Percentiles rank a stretch among this genome's conserved stretches.
These are phyloP conservation scores for Euthynnus affinis DNA, from an alignment of 2,797 vertebrate species.

Conservation along the genomic window DNA sequence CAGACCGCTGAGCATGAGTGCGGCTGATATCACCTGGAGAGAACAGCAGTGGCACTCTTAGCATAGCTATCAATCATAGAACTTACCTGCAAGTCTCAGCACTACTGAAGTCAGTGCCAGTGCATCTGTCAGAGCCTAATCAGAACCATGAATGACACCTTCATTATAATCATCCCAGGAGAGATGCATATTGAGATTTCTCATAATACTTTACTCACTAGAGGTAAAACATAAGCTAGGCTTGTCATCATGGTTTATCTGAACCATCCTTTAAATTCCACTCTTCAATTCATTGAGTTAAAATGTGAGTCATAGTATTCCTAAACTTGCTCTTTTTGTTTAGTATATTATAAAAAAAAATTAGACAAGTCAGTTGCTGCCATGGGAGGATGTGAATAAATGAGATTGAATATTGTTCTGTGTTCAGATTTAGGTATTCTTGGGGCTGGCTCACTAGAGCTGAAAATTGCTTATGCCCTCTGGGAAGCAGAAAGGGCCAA, in stretches of 20 bases:
- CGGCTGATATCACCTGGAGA: conserved; percentile 54
- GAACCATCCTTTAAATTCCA: background rate
- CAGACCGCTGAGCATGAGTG: conserved; percentile 58
- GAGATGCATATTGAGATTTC: conserved; percentile 47
- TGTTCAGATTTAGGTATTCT: conserved; percentile 78
- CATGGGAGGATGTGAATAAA: conserved; percentile 75
- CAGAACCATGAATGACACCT: conserved; percentile 48
- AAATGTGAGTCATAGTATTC: conserved; percentile 29
- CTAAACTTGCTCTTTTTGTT: conserved; percentile 57
- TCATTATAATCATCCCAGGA: conserved; percentile 33
- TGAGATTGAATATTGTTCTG: conserved; percentile 81
- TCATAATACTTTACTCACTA: background rate
- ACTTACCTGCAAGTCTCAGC: conserved; percentile 50
- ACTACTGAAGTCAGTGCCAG: conserved; percentile 19
- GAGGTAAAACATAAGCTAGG: background rate
- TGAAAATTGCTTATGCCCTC: conserved; percentile 86
- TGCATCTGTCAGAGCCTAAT: conserved; percentile 48
- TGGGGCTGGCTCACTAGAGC: conserved; percentile 84
- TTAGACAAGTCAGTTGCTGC: conserved; percentile 47
- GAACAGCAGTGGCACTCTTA: conserved; percentile 52
- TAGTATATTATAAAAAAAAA: conserved; percentile 39
- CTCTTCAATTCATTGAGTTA: background rate
- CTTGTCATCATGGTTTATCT: background rate
- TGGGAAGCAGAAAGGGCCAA: conserved; percentile 68
- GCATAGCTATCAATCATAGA: conserved; percentile 72